Evolutionary conservation across 2,113 vertebrate species (phyloP), one percentile per base, ranked within the genome.

Genomic region (Cepphus grylle): DNA sequence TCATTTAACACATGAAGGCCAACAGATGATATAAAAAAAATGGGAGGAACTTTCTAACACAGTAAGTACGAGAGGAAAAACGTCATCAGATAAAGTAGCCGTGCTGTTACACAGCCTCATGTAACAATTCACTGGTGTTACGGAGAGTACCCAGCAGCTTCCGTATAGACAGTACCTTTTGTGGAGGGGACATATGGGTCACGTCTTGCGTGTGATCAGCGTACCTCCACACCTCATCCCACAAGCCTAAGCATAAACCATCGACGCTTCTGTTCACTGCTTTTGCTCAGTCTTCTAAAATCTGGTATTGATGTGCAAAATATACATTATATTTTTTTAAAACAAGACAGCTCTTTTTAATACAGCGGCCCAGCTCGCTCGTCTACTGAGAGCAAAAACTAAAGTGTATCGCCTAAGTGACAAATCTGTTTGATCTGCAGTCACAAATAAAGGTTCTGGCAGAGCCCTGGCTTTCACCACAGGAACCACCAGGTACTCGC

Each of bases 181-280:
- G 65, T 2, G 34, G 65, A 83, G 61, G 58, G 86, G 55, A 49
- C 49, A 12, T 4, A 11, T 0, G 1, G 73, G 70, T 20, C 80
- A 42, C 29, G 11, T 11, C 11, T 12, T 7, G 6, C 11, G 4
- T 7, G 34, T 1, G 9, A 25, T 9, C 11, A 47, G 49, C n/a
- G 23, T 1, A 53, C 8, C 47, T 34, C 65, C 50, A 25, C 59
- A 5, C 18, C 22, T 12, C 49, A 65, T 1, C 66, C 71, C 55
- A 43, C 12, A 4, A 40, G 34, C 69, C 55, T 15, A 8, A 86
- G 40, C 0, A 0, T 14, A 32, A 2, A 45, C 21, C 62, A 11
- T 1, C 4, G 29, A n/a, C 2, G 0, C 16, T 40, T 34, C 85
- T 23, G 16, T 1, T 4, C 9, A 22, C 11, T 12, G 8, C 45